Percentiles rank a stretch among this genome's conserved stretches.
These are phyloP conservation scores for Cerceris rybyensis DNA, from an alignment of 2,888 invertebrate species.

Conservation along the genomic window DNA sequence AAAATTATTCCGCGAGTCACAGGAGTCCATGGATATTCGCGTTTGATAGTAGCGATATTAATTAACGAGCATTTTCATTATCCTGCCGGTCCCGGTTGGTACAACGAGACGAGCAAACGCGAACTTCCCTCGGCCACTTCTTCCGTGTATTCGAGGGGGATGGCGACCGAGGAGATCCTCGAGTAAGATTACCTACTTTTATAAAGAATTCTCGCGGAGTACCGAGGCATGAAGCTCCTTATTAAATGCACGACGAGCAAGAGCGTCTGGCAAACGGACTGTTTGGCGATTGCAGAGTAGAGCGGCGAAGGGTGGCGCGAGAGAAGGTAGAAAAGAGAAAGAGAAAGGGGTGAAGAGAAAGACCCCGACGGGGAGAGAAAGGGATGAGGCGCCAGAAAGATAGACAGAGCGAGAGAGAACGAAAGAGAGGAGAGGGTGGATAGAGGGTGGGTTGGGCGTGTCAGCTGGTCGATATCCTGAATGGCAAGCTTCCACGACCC, in stretches of 20 bases:
- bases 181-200: slow-evolving; percentile 55
- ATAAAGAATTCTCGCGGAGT: slow-evolving; percentile 56
- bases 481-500: slow-evolving; percentile 72
- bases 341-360: background rate
- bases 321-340: slow-evolving; percentile 15
- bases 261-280: slow-evolving; percentile 61
- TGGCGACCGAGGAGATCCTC: slow-evolving; percentile 58
- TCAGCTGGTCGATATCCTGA: slow-evolving; percentile 78
- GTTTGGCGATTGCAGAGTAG: slow-evolving; percentile 60
- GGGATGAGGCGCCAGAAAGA: background rate
- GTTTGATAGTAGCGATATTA: slow-evolving; percentile 10
- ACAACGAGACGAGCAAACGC: slow-evolving; percentile 43
- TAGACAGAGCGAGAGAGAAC: slow-evolving; percentile 22
- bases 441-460: slow-evolving; percentile 72
- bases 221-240: slow-evolving; percentile 53
- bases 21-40: background rate
- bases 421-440: slow-evolving; percentile 28
- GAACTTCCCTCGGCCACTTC: slow-evolving; percentile 54
- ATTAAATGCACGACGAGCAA: slow-evolving; percentile 60
- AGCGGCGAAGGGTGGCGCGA: slow-evolving; percentile 28
- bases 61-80: slow-evolving; percentile 20
- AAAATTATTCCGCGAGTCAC: background rate
- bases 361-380: background rate
- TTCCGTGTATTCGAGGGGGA: slow-evolving; percentile 43
- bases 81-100: slow-evolving; percentile 18